Evolutionary conservation across 64 coral and sea anemone genomes (phyloP).

Genomic region (Astreopora myriophthalma): DNA sequence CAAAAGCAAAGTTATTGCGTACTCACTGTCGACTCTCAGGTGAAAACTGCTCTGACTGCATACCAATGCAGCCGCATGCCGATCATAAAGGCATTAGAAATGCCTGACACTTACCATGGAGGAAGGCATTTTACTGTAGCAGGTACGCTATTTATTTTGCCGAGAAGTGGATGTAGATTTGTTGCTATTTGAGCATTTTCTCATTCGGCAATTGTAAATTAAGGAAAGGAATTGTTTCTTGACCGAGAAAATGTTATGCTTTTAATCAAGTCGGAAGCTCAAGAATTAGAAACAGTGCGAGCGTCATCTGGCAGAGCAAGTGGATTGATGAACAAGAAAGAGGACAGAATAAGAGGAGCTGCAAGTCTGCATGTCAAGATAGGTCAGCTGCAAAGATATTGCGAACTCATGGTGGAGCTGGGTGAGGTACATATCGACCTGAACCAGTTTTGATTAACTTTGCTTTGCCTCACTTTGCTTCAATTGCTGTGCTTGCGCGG

Average conservation of each 20-base stretch:
- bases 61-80: too few relatives aligned
- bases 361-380: constrained; percentile 90
- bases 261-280: constrained; percentile 90
- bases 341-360: constrained; percentile 80
- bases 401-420: constrained; percentile 94
- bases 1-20: too few relatives aligned
- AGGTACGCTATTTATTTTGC: too few relatives aligned
- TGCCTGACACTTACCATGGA: too few relatives aligned
- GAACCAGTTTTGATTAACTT: too few relatives aligned
- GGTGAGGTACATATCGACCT: constrained; percentile 65
- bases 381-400: constrained; percentile 92
- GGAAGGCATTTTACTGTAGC: too few relatives aligned
- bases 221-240: background rate
- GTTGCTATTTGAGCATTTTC: background rate
- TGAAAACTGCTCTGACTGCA: too few relatives aligned
- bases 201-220: background rate
- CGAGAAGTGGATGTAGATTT: background rate
- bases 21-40: too few relatives aligned
- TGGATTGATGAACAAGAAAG: constrained; percentile 48
- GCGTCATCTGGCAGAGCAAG: constrained; percentile 67
- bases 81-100: too few relatives aligned
- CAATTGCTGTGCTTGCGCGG: too few relatives aligned
- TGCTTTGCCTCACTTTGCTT: too few relatives aligned
- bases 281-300: constrained; percentile 92
- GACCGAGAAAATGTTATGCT: background rate